phyloP scores from a whole-genome alignment of 2,113 vertebrate species.

The Scopus umbretta region DNA sequence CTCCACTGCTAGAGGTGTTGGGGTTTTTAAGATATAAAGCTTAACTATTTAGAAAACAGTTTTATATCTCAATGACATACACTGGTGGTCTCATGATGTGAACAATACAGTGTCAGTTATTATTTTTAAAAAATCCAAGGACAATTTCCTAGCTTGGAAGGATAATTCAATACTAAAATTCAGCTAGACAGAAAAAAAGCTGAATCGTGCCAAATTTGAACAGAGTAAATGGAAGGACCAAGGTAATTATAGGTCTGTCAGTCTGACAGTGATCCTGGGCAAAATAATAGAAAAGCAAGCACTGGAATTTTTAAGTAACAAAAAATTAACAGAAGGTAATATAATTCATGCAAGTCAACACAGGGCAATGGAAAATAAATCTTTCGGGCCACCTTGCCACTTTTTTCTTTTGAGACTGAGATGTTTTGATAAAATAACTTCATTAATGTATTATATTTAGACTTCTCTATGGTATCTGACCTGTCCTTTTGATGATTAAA shows the following conservation, averaged over 20 bases:
- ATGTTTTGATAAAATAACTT: background rate
- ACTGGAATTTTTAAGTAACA: background rate
- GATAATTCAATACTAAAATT: slow-evolving; percentile 20
- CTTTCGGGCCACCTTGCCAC: background rate
- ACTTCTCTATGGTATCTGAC: background rate
- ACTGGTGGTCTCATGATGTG: background rate
- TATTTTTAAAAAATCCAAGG: slow-evolving; percentile 22
- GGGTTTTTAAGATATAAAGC: background rate
- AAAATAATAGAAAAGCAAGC: slow-evolving; percentile 21
- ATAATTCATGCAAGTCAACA: background rate
- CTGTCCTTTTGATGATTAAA: background rate
- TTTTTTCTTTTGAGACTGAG: background rate
- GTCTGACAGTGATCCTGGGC: background rate
- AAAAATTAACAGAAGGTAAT: background rate
- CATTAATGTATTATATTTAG: background rate
- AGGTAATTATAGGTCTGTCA: slow-evolving; percentile 34
- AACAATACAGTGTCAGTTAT: background rate
- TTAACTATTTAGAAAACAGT: background rate
- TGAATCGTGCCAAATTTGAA: slow-evolving; percentile 4
- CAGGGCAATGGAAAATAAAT: background rate
- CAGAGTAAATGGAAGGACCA: background rate
- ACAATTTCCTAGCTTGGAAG: slow-evolving; percentile 1
- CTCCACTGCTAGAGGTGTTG: background rate
- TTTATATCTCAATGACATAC: background rate
- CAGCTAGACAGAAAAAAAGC: background rate